phyloP scores from a whole-genome alignment of 2,113 vertebrate genomes.

The Neolamprologus modestus region DNA sequence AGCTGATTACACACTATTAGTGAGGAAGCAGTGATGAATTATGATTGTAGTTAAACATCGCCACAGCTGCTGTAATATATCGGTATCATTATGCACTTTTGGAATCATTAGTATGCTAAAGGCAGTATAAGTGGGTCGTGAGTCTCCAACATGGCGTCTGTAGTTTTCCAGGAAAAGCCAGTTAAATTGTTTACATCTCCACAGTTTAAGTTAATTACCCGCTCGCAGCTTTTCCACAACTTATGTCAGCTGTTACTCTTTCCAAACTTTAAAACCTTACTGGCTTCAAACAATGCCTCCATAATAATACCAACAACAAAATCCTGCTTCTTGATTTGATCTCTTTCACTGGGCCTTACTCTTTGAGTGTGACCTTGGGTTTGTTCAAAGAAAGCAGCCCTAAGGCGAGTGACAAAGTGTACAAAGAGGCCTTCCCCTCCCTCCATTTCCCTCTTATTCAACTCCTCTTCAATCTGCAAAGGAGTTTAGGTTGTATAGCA shows the following conservation, averaged over 20 bases:
- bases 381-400: constrained; percentile 8
- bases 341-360: not conserved
- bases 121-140: not conserved
- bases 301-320: not conserved
- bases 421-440: not conserved
- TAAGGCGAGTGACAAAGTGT: not conserved
- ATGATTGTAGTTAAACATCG: constrained; percentile 9
- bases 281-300: not conserved
- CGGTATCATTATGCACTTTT: constrained; percentile 4
- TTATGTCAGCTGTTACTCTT: not conserved
- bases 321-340: not conserved
- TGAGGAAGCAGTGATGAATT: constrained; percentile 10
- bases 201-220: not conserved
- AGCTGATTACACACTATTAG: constrained; percentile 1
- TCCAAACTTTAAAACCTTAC: not conserved
- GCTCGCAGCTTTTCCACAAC: not conserved
- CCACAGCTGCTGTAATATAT: not conserved
- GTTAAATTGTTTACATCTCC: not conserved
- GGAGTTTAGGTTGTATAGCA: not conserved
- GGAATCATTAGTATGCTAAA: constrained; percentile 11
- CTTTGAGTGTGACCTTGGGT: constrained; percentile 16
- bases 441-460: not conserved
- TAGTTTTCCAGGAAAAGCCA: not conserved
- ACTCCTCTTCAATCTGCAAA: not conserved
- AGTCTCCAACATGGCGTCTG: not conserved